Percentiles rank a stretch among this genome's conserved stretches.
Conservation (phyloP, 2,113 vertebrate species). For the Oreochromis tanganicae region DNA sequence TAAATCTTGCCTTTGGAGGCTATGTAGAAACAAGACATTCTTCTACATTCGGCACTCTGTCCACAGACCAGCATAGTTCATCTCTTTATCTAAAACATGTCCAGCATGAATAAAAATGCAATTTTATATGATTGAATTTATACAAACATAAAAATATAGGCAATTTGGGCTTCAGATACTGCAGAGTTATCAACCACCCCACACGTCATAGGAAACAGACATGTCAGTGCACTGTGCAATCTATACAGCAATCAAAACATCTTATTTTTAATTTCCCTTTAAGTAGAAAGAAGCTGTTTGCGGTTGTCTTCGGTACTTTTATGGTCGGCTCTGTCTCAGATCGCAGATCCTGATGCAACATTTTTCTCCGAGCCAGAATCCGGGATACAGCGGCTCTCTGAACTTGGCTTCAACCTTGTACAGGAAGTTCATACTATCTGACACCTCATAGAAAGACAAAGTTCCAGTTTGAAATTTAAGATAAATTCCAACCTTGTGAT, state of each 20-base stretch:
- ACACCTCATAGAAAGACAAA: constrained; percentile 56
- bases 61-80: neutral
- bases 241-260: neutral
- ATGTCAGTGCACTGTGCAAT: neutral
- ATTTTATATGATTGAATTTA: neutral
- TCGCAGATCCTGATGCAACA: constrained; percentile 51
- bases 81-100: neutral
- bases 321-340: neutral
- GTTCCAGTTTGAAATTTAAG: constrained; percentile 40
- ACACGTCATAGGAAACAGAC: neutral
- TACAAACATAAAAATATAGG: neutral
- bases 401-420: constrained; percentile 28
- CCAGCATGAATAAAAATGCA: neutral
- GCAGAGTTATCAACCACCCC: neutral
- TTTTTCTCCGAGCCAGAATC: constrained; percentile 57
- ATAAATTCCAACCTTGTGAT: constrained; percentile 42
- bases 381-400: constrained; percentile 52
- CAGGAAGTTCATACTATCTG: constrained; percentile 43
- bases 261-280: neutral
- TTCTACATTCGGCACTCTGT: neutral
- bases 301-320: neutral
- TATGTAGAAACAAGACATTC: neutral
- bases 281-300: neutral
- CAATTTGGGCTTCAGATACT: neutral
- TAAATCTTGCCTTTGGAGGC: neutral